These are phyloP conservation scores for Miichthys miiuy DNA, from an alignment of 2,797 vertebrate genomes.

Conservation along the genomic window DNA sequence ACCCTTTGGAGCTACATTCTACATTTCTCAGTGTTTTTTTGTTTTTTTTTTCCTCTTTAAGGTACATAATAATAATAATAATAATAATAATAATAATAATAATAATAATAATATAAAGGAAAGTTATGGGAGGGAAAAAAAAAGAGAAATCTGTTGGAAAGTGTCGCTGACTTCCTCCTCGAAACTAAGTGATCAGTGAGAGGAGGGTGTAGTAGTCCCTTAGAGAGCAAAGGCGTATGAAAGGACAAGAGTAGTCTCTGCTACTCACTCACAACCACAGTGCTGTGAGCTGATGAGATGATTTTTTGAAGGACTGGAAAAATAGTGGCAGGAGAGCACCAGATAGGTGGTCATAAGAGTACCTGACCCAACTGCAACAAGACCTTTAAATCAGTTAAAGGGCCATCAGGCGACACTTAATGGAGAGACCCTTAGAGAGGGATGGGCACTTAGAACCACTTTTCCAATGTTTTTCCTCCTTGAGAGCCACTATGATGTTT, in stretches of 20 bases:
- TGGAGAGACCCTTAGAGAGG: conserved; percentile 41
- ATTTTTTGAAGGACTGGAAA: conserved; percentile 59
- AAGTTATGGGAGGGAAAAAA: not conserved
- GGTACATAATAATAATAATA: conserved; percentile 2
- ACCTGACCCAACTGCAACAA: conserved; percentile 63
- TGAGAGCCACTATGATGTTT: conserved; percentile 24
- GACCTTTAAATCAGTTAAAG: conserved; percentile 67
- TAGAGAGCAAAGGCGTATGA: conserved; percentile 49
- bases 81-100: not conserved
- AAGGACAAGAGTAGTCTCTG: conserved; percentile 43
- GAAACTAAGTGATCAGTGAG: conserved; percentile 42
- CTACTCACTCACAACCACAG: conserved; percentile 58
- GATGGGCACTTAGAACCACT: conserved; percentile 41
- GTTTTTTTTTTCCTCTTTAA: conserved; percentile 31
- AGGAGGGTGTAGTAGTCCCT: conserved; percentile 48
- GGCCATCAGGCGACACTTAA: conserved; percentile 60
- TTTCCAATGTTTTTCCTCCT: conserved; percentile 30
- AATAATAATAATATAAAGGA: not conserved
- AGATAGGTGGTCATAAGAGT: conserved; percentile 62
- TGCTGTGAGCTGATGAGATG: conserved; percentile 62
- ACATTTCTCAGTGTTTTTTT: conserved; percentile 11
- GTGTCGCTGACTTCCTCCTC: not conserved
- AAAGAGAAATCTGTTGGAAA: conserved; percentile 17
- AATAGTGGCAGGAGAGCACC: conserved; percentile 33
- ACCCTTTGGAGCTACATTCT: conserved; percentile 30